These are phyloP conservation scores for Clistopyga incitator DNA, from an alignment of 2,888 invertebrate genomes.

Conservation along the genomic window DNA sequence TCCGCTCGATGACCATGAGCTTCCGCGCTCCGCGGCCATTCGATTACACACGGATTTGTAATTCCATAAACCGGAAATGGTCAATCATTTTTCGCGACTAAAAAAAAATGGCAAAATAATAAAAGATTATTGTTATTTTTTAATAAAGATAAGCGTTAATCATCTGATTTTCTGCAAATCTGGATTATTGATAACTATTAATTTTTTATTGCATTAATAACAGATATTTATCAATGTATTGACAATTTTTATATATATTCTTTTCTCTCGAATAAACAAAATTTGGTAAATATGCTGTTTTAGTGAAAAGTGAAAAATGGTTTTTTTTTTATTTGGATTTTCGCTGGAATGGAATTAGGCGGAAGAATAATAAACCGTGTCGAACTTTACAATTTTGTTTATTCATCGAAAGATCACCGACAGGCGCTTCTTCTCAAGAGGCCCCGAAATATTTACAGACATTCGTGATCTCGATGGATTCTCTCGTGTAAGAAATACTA, in stretches of 20 bases:
- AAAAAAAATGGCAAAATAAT: too few species aligned
- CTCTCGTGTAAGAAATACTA: conserved; percentile 56
- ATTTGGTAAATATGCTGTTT: too few species aligned
- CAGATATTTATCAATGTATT: too few species aligned
- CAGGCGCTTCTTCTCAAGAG: conserved; percentile 42
- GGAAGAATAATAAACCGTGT: neutral
- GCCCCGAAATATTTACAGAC: conserved; percentile 59
- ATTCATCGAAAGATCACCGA: conserved; percentile 55
- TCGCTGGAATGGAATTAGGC: neutral
- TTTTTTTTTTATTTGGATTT: too few species aligned
- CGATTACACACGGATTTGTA: conserved; percentile 51
- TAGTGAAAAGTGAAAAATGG: too few species aligned
- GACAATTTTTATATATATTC: too few species aligned
- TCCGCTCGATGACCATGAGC: conserved; percentile 62
- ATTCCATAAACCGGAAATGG: conserved; percentile 46
- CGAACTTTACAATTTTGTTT: conserved; percentile 65
- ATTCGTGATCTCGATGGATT: conserved; percentile 36
- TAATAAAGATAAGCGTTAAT: too few species aligned
- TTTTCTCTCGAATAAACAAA: too few species aligned
- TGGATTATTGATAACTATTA: too few species aligned
- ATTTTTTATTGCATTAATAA: too few species aligned
- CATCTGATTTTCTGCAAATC: too few species aligned
- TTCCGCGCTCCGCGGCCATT: conserved; percentile 39
- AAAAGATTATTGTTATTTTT: too few species aligned
- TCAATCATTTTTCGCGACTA: neutral